Percentiles rank a stretch among this genome's conserved stretches.
phyloP scores from a whole-genome alignment of 1,140 invertebrate genomes.

The Meloidogyne exigua region DNA sequence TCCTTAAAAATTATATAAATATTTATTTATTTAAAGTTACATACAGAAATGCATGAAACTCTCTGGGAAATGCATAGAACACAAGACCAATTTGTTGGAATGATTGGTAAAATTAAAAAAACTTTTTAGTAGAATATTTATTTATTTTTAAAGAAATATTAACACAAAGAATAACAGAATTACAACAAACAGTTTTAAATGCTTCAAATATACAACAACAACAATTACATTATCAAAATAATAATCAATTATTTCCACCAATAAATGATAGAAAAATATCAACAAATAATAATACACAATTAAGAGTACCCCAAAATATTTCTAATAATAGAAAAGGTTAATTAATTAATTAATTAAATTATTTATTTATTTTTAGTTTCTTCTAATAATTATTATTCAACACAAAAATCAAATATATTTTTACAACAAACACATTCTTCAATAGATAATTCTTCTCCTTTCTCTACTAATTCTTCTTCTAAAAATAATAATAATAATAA shows the following conservation, averaged over 20 bases:
- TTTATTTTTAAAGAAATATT: conserved; percentile 24
- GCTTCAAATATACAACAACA: background rate
- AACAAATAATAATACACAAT: background rate
- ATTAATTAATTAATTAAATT: background rate
- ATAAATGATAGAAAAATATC: background rate
- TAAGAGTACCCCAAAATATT: conserved; percentile 3
- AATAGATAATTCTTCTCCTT: background rate
- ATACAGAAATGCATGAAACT: conserved; percentile 63
- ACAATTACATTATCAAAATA: background rate
- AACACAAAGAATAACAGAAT: conserved; percentile 40
- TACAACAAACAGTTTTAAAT: conserved; percentile 33
- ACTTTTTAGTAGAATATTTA: conserved; percentile 37
- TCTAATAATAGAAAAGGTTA: background rate
- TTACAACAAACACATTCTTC: background rate
- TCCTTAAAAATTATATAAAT: background rate
- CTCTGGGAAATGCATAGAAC: conserved; percentile 63
- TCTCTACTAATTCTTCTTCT: too few species aligned
- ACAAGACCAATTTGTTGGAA: conserved; percentile 61
- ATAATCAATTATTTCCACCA: conserved; percentile 3
- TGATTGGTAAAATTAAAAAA: conserved; percentile 51
- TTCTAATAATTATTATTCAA: background rate
- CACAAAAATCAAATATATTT: background rate
- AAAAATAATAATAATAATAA: background rate
- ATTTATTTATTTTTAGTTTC: background rate
- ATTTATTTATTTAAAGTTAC: conserved; percentile 46